Evolutionary conservation across 2,888 invertebrate species (phyloP), one percentile per base, ranked within the genome.

Genomic region (Pseudococcus longispinus): DNA sequence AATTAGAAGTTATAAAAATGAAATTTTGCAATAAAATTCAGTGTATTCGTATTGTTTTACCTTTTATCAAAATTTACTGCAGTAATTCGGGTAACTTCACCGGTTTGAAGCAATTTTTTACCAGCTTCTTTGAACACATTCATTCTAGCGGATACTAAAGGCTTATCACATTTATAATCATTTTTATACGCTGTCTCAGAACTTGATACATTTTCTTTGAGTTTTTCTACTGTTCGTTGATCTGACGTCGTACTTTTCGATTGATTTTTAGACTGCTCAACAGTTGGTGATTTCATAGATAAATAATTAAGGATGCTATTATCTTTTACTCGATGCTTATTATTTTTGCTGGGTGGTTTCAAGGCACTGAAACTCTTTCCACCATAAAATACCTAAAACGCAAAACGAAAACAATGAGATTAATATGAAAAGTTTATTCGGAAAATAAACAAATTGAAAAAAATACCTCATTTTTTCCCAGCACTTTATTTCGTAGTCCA

Each of bases 361-460:
- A 95, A 91, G 0, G 95, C 94, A 9, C 93, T 92, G 90, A 93
- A 96, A 26, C 93, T 93, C 90, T 95, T 94, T 0, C 96, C 96
- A 42, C 94, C 95, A 91, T 96, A 96, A 90, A 96, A 95, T 0
- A 96, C 91, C 90, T 90, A 87, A 23, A 88, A 88, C n/a, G 26
- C 11, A 87, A 74, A 23, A 20, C 5, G 15, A 87, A 26, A 51
- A 32, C 15, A 42, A 18, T 26, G n/a, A n/a, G n/a, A 70, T 65
- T 26, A n/a, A n/a, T 37, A 65, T 13, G 3, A 46, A 46, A 18
- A 3, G 11, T 15, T 20, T 29, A 20, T 20, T 5, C 2, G 9
- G 1, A 1, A 11, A 2, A 3, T 70, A 44, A 70, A 8, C 37
- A 37, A 65, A 74, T 18, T 15, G 20, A 85, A 80, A n/a, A 37